Base-by-base conservation (phyloP, 1,140 invertebrate genomes). In the Bombus sylvicola region DNA sequence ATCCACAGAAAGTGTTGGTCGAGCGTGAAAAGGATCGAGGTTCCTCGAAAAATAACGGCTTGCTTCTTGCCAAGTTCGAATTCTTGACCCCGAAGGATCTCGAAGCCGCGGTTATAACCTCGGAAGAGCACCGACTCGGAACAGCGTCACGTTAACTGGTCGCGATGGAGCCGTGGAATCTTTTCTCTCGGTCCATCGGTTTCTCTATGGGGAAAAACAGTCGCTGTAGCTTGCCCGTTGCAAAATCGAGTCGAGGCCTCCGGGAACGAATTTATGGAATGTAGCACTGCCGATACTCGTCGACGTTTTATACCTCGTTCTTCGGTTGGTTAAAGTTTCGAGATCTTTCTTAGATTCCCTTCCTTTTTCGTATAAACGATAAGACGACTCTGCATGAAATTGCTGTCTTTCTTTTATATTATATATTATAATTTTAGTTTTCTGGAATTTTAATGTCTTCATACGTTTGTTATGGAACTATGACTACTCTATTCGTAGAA, bases 121-220 rank as follows among this genome's bases (percentile, higher is more conserved):
- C 86, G 85, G 66, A 77, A 76, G 72, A 89, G 86, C 88, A 89
- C 59, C 88, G 85, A 85, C 84, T 91, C 88, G 92, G 91, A 93
- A 93, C 92, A 84, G 59, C 87, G 92, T 92, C 91, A 90, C 91
- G 91, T 92, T 89, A 86, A 69, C 53, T 57, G 84, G 74, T 86
- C 88, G 74, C 83, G 64, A 59, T 18, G 62, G 47, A 62, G 28
- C 31, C 71, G 85, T 66, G 85, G 90, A 92, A 91, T 91, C 87
- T 47, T 88, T 81, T 68, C 79, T 80, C 89, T 88, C 87, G 90
- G 88, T 89, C 80, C 89, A 81, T 78, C 62, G 57, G 59, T 71
- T 89, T 88, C 87, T 88, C 43, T 15, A 59, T 37, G 31, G 62
- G 77, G 68, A 83, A 73, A 83, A 83, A 73, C 76, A 75, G 66